Percentiles rank a stretch among this genome's conserved stretches.
phyloP scores from a whole-genome alignment of 2,113 vertebrate genomes.

The Elanoides forficatus region DNA sequence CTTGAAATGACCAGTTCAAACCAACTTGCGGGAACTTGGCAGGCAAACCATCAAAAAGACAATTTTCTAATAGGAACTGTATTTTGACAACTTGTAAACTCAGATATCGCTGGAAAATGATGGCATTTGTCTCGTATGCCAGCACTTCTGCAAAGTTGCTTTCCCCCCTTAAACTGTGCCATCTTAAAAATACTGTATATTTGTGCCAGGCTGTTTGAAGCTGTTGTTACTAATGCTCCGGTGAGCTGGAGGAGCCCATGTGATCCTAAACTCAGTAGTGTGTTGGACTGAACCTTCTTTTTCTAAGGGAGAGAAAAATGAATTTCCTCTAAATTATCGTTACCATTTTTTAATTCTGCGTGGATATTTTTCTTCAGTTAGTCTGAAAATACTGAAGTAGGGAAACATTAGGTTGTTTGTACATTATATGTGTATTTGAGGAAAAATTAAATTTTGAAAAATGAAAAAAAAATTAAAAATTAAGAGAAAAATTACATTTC shows the following conservation, averaged over 20 bases:
- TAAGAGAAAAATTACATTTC: slow-evolving; percentile 17
- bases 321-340: background rate
- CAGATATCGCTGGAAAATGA: slow-evolving; percentile 1
- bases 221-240: slow-evolving; percentile 5
- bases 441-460: too few relatives aligned
- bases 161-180: background rate
- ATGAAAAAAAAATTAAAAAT: too few relatives aligned
- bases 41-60: background rate
- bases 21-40: background rate
- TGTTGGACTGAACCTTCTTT: background rate
- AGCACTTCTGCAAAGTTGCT: slow-evolving; percentile 1
- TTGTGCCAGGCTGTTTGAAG: slow-evolving; percentile 23
- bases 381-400: background rate
- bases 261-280: background rate
- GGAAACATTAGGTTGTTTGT: background rate
- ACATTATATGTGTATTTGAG: background rate
- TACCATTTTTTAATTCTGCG: background rate
- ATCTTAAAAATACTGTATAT: background rate
- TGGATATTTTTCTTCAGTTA: background rate
- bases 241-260: background rate
- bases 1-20: slow-evolving; percentile 44
- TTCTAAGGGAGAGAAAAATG: background rate
- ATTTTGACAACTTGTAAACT: slow-evolving; percentile 38
- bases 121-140: slow-evolving; percentile 38
- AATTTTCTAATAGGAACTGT: slow-evolving; percentile 6